A percentile compares a stretch with the other conserved stretches of the same genome.
phyloP scores from a whole-genome alignment of 2,888 invertebrate species.

The Epinotia bilunana region DNA sequence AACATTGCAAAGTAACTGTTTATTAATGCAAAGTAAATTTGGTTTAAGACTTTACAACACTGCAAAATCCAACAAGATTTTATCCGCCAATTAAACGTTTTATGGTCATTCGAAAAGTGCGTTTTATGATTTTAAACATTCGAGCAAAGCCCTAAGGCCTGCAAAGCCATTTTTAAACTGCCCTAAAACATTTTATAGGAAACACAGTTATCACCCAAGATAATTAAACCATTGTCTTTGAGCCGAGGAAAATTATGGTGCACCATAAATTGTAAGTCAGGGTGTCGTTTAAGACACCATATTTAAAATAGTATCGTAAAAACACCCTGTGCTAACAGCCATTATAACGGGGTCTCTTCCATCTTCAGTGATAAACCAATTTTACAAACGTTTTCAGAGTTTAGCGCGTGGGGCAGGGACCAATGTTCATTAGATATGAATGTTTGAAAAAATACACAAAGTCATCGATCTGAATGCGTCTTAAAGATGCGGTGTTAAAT shows the following conservation, averaged over 20 bases:
- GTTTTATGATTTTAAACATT: constrained; percentile 38
- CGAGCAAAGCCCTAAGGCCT: constrained; percentile 53
- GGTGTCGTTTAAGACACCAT: constrained; percentile 72
- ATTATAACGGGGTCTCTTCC: constrained; percentile 52
- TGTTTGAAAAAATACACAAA: constrained; percentile 66
- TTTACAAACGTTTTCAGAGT: neutral
- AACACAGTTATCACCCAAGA: constrained; percentile 75
- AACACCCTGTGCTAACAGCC: constrained; percentile 66
- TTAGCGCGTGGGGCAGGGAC: constrained; percentile 48
- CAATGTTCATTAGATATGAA: constrained; percentile 57
- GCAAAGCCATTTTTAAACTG: constrained; percentile 57
- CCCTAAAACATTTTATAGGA: constrained; percentile 69
- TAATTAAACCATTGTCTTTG: constrained; percentile 82
- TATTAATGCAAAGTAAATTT: constrained; percentile 2
- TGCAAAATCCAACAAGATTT: constrained; percentile 34
- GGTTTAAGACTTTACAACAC: constrained; percentile 8
- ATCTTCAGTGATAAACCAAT: constrained; percentile 35
- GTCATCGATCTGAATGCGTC: constrained; percentile 71
- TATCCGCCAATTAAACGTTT: constrained; percentile 38
- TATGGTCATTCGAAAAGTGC: constrained; percentile 39
- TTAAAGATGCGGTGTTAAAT: constrained; percentile 74
- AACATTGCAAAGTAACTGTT: neutral
- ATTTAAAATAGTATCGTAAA: constrained; percentile 81
- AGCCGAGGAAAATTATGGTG: constrained; percentile 72
- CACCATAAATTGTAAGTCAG: constrained; percentile 72